Evolutionary conservation across 2,888 invertebrate species (phyloP), one percentile per base, ranked within the genome.

Genomic region (Aphodius granarius): DNA sequence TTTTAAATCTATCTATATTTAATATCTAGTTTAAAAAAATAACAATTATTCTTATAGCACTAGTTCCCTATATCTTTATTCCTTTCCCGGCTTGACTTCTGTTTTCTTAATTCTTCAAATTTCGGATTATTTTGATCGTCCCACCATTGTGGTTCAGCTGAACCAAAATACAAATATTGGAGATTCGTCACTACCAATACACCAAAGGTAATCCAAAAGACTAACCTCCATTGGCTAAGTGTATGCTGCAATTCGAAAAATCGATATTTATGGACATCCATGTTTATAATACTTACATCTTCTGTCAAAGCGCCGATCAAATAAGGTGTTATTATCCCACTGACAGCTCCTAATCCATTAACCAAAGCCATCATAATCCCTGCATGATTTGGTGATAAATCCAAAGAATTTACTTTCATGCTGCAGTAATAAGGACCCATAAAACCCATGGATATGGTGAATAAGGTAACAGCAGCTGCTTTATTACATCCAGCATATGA

Each of bases 91-190:
- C 23, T 9, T 5, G 23, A 23, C 9, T 4, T 9, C 23, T 43
- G 6, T 0, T 6, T 43, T 43, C 43, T 13, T 2, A 43, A 2
- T 43, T 43, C 43, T 13, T 9, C 1, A 43, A 43, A 43, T 6
- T 13, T 6, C 13, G 43, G 43, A 3, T 68, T 6, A 9, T 15
- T n/a, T 62, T 23, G 62, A 15, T 62, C 13, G 73, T 94, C 93
- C 93, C 94, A 94, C 81, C 90, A 89, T 76, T 92, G 91, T 17
- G 92, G 89, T 23, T 94, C 92, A 0, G 93, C 94, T 77, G 92
- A 91, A 0, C 92, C 93, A 83, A 91, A 93, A 4, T 93, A 72
- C 1, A 68, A 68, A 68, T 68, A 68, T 68, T 68, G 68, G n/a
- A 68, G 20, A 20, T 68, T 68, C 20, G 68, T 68, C 22, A 19